Evolutionary conservation across 1,140 invertebrate species (phyloP).

Genomic region (Drosophila watanabei): DNA sequence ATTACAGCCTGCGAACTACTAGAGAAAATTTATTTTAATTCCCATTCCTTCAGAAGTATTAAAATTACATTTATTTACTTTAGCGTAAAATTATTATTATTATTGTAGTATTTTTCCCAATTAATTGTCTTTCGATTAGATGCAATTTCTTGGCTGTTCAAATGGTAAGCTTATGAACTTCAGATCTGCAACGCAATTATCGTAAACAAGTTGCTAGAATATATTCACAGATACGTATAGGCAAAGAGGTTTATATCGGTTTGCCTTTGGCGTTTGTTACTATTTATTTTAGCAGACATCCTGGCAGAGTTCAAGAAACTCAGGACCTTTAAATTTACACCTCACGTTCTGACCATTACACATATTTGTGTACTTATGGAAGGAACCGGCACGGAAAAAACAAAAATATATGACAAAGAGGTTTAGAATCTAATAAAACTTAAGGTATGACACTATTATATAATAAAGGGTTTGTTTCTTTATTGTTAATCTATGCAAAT

Average conservation of each 20-base stretch:
- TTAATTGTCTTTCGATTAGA: neutral
- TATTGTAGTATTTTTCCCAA: neutral
- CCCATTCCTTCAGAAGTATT: neutral
- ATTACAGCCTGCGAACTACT: neutral
- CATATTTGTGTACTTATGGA: slow-evolving; percentile 61
- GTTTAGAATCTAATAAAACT: neutral
- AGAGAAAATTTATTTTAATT: neutral
- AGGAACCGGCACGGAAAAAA: neutral
- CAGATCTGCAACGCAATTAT: slow-evolving; percentile 15
- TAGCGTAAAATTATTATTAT: neutral
- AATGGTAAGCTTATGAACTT: slow-evolving; percentile 24
- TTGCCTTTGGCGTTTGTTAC: slow-evolving; percentile 18
- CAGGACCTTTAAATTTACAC: slow-evolving; percentile 24
- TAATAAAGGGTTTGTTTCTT: neutral
- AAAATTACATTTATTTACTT: neutral
- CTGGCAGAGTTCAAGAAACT: slow-evolving; percentile 38
- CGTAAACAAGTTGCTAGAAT: slow-evolving; percentile 10
- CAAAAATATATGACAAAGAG: neutral
- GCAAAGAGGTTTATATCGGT: slow-evolving; percentile 1
- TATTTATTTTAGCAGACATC: slow-evolving; percentile 27
- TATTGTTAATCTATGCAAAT: neutral
- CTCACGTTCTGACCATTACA: slow-evolving; percentile 40
- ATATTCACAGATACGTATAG: neutral
- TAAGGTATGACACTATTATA: neutral
- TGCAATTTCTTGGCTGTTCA: neutral